These are phyloP conservation scores for Coreius guichenoti DNA, from an alignment of 2,797 vertebrate genomes.

Conservation along the genomic window DNA sequence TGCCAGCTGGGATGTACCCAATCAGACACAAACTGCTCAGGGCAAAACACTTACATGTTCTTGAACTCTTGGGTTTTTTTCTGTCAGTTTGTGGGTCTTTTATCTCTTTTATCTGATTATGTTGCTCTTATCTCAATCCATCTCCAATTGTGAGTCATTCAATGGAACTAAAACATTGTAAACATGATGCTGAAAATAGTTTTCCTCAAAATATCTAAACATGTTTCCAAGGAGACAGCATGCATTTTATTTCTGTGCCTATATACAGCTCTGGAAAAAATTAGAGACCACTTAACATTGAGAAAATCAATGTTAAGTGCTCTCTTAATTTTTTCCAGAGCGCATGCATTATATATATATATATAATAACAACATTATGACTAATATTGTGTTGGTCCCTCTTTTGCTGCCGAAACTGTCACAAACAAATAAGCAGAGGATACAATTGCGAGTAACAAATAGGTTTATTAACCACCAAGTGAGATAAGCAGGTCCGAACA, in stretches of 20 bases:
- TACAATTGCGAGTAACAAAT: too few species aligned
- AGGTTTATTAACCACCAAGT: too few species aligned
- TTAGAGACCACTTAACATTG: too few species aligned
- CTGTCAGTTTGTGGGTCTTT: not conserved
- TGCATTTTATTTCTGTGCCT: not conserved
- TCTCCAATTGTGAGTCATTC: not conserved
- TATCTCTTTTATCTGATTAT: not conserved
- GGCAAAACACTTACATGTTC: slow-evolving; percentile 1
- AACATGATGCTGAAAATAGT: not conserved
- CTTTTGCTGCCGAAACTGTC: too few species aligned
- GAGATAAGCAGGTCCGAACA: too few species aligned
- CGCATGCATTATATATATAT: too few species aligned
- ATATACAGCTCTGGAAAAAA: too few species aligned
- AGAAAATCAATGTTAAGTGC: too few species aligned
- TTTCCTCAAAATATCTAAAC: not conserved
- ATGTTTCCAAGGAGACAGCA: not conserved
- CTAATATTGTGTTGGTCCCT: too few species aligned
- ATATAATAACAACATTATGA: too few species aligned
- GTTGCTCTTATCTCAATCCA: not conserved
- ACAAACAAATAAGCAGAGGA: too few species aligned
- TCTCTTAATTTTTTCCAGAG: too few species aligned
- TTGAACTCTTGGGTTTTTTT: slow-evolving; percentile 4
- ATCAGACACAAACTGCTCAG: slow-evolving; percentile 20
- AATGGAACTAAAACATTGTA: slow-evolving; percentile 1
- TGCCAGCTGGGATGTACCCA: slow-evolving; percentile 46